Percentiles rank a stretch among this genome's conserved stretches.
phyloP scores from a whole-genome alignment of 2,113 vertebrate genomes.

The Pterophyllum scalare region DNA sequence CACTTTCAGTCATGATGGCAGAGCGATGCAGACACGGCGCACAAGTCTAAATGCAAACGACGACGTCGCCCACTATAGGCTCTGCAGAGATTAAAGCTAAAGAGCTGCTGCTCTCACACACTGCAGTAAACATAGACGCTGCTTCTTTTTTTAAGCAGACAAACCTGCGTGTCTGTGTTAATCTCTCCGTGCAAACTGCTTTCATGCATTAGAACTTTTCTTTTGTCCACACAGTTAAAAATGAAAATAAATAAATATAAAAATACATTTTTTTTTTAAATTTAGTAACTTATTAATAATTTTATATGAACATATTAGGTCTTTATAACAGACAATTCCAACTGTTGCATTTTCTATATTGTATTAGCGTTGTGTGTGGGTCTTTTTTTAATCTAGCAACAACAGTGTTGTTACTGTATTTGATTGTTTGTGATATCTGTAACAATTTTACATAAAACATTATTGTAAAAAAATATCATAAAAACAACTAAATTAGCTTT shows the following conservation, averaged over 20 bases:
- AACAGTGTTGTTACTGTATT: background rate
- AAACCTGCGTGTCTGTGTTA: background rate
- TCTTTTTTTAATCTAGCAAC: background rate
- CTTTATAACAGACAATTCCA: background rate
- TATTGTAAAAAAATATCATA: background rate
- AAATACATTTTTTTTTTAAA: background rate
- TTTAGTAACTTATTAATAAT: background rate
- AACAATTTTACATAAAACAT: background rate
- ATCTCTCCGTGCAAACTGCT: background rate
- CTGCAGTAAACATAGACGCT: background rate
- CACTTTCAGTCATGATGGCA: background rate
- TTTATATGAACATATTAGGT: background rate
- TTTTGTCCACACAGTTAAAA: background rate
- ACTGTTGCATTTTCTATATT: background rate
- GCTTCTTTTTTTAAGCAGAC: background rate
- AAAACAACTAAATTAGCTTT: background rate
- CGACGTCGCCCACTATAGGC: background rate
- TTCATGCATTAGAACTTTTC: background rate
- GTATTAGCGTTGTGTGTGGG: background rate
- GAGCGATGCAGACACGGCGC: background rate
- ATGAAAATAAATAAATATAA: background rate
- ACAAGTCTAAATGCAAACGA: slow-evolving; percentile 3
- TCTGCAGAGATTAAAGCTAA: slow-evolving; percentile 6
- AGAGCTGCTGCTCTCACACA: background rate
- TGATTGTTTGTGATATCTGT: background rate